Evolutionary conservation across 2,888 invertebrate species (phyloP), one percentile per base, ranked within the genome.

Genomic region (Caenorhabditis parvicauda): DNA sequence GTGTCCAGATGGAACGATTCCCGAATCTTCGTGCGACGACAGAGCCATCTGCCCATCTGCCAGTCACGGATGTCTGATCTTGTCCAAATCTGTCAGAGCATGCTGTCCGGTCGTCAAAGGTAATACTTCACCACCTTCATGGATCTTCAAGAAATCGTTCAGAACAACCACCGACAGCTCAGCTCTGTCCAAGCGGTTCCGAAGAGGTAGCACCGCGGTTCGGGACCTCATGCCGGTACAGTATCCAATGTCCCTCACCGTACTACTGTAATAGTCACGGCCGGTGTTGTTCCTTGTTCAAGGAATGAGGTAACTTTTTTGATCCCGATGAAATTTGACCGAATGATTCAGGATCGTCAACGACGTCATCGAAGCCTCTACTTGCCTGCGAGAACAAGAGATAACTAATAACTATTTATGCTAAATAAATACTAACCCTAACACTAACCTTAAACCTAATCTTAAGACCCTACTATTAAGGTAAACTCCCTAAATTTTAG

Each of bases 161-260:
- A 32, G n/a, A 14, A 14, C 14, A 12, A 14, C 35, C 14, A 32
- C 45, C 50, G 19, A 21, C 45, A 0, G 38, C 57, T 1, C 50
- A 54, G n/a, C n/a, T n/a, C 9, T 73, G 71, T 54, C 70, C 67
- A 0, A 29, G 45, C 17, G 70, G 64, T n/a, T 59, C 61, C 0
- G 46, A 39, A 7, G 72, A 69, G 46, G 70, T 69, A 2, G 52
- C 58, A 24, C 69, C 70, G 1, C 38, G 63, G 37, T 68, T 72
- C 42, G 72, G 72, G 17, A 35, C 49, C 7, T 45, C 52, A 9
- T 75, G 75, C 48, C 62, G 64, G 27, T 64, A 65, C 47, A 67
- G 67, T 52, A 41, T 64, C n/a, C 74, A 75, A 38, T 75, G 75
- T 46, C 74, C 74, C 1, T 62, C 67, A 2, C 74, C 72, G 14